phyloP scores from a whole-genome alignment of 2,113 vertebrate species.

The Coptodon rendalli region DNA sequence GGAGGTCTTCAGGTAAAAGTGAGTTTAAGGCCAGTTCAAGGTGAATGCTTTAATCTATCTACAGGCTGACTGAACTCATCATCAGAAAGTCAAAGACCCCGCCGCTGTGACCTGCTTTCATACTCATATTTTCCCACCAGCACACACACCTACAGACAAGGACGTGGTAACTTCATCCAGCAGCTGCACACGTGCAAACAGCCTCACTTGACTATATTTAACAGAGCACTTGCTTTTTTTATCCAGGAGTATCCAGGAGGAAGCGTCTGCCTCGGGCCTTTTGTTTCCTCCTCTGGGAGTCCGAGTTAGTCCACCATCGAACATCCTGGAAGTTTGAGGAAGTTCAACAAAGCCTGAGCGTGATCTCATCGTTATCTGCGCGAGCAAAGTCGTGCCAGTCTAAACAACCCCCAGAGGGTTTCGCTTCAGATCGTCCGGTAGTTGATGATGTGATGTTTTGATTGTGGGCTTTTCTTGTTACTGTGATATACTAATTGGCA shows the following conservation, averaged over 20 bases:
- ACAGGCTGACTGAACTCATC: neutral
- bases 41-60: neutral
- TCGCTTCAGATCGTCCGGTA: neutral
- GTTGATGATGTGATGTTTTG: neutral
- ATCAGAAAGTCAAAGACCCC: neutral
- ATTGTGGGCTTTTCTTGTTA: neutral
- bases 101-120: neutral
- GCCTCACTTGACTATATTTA: neutral
- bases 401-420: neutral
- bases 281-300: neutral
- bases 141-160: neutral
- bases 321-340: constrained; percentile 16
- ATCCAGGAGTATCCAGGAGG: constrained; percentile 10
- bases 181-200: constrained; percentile 7
- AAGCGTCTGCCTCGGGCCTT: neutral
- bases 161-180: neutral
- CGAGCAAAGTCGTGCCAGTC: neutral
- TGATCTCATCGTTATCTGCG: neutral
- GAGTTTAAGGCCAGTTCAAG: neutral
- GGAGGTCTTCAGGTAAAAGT: neutral
- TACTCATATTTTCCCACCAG: neutral
- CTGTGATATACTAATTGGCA: rapidly evolving
- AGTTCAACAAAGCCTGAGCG: neutral
- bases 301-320: neutral
- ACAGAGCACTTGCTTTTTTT: constrained; percentile 15